Evolutionary conservation across 2,888 invertebrate genomes (phyloP).

Genomic region (Amitus sp.): DNA sequence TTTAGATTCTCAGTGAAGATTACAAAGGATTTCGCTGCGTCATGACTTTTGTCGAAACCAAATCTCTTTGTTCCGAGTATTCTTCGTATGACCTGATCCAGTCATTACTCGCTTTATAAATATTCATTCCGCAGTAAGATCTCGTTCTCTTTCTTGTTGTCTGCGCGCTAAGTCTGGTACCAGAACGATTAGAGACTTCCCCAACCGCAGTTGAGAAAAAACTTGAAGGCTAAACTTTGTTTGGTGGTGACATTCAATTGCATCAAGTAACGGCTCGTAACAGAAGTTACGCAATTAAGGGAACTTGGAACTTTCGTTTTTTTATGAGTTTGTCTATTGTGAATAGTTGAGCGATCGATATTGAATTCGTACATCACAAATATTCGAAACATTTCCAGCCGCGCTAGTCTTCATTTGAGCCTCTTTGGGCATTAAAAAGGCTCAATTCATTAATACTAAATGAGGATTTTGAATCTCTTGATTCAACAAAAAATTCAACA

Average conservation of each 20-base stretch:
- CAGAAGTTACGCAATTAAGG: background rate
- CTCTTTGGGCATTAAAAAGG: no score
- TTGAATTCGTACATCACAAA: no score
- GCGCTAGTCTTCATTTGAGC: no score
- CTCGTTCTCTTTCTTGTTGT: slow-evolving; percentile 30
- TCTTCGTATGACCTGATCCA: slow-evolving; percentile 16
- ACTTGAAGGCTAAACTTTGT: slow-evolving; percentile 21
- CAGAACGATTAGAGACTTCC: slow-evolving; percentile 21
- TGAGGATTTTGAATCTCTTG: no score
- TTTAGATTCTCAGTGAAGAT: background rate
- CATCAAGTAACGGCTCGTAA: slow-evolving; percentile 8
- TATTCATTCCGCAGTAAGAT: slow-evolving; percentile 48
- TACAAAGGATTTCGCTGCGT: background rate
- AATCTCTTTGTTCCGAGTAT: slow-evolving; percentile 16
- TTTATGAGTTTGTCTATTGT: background rate
- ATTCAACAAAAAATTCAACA: no score
- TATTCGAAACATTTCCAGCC: no score
- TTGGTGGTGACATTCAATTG: slow-evolving; percentile 18
- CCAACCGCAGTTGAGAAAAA: slow-evolving; percentile 25
- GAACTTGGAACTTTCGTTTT: no score
- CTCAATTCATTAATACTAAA: no score
- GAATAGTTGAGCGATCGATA: background rate
- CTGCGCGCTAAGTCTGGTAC: slow-evolving; percentile 20
- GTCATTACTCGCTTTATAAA: slow-evolving; percentile 43
- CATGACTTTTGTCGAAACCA: slow-evolving; percentile 9